Evolutionary conservation across 2,113 vertebrate genomes (phyloP).

Genomic region (Perccottus glenii): DNA sequence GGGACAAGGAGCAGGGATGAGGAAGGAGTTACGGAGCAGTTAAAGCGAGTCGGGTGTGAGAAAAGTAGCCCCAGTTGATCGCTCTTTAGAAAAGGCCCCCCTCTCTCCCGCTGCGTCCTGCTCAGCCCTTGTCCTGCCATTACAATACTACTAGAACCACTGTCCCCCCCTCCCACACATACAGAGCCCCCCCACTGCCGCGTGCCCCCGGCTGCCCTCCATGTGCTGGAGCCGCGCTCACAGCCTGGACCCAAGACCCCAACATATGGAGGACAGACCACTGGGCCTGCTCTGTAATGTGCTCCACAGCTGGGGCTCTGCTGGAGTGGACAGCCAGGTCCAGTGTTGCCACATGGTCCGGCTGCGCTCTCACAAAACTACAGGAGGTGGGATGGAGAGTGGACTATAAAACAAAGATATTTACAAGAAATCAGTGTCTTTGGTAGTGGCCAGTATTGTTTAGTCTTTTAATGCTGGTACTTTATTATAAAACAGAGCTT

Average conservation of each 20-base stretch:
- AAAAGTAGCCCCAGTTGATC: conserved; percentile 78
- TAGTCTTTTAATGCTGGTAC: too few species aligned
- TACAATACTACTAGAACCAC: conserved; percentile 63
- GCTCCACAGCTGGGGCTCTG: conserved; percentile 71
- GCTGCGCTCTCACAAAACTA: background rate
- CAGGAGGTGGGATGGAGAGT: background rate
- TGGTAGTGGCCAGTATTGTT: too few species aligned
- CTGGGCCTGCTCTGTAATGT: conserved; percentile 56
- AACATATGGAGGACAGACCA: conserved; percentile 78
- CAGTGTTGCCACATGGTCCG: conserved; percentile 40
- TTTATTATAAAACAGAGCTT: too few species aligned
- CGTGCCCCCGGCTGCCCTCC: conserved; percentile 71
- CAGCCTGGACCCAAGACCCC: conserved; percentile 74
- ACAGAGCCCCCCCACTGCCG: conserved; percentile 32
- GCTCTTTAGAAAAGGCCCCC: conserved; percentile 76
- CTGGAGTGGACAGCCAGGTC: conserved; percentile 47
- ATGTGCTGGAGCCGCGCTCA: conserved; percentile 60
- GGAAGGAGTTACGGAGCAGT: conserved; percentile 41
- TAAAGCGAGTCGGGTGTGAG: conserved; percentile 75
- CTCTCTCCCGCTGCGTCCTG: conserved; percentile 77
- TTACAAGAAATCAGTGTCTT: too few species aligned
- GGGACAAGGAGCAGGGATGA: conserved; percentile 7
- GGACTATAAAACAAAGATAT: background rate
- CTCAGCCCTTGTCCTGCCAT: conserved; percentile 76
- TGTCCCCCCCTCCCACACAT: conserved; percentile 53